Conservation (phyloP, 1,140 invertebrate species). For the Leptoteleia sp. region DNA sequence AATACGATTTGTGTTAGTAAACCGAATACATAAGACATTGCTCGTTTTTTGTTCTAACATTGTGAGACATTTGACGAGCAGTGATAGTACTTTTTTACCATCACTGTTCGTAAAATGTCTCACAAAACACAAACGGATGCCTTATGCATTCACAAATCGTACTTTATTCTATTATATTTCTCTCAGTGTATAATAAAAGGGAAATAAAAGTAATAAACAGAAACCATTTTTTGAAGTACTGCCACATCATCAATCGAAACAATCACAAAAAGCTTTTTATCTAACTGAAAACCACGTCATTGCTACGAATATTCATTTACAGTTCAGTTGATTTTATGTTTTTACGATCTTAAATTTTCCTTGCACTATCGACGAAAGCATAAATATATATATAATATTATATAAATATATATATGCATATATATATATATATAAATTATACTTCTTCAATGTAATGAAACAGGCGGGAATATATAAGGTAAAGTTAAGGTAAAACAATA, state of each 20-base stretch:
- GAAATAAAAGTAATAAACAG: no score
- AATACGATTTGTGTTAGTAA: no score
- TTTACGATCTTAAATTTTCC: slow-evolving; percentile 63
- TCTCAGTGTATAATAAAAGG: no score
- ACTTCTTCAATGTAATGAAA: no score
- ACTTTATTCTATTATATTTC: no score
- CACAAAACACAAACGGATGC: no score
- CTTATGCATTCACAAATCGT: no score
- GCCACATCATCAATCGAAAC: slow-evolving; percentile 36
- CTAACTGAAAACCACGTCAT: slow-evolving; percentile 22
- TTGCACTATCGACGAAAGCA: slow-evolving; percentile 64
- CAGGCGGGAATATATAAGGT: slow-evolving; percentile 58
- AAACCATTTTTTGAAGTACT: slow-evolving; percentile 16
- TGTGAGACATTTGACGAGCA: no score
- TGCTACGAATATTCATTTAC: slow-evolving; percentile 48
- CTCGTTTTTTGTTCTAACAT: no score
- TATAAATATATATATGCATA: slow-evolving; percentile 30
- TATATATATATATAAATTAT: slow-evolving; percentile 22
- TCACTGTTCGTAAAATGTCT: no score
- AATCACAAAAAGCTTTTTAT: slow-evolving; percentile 37
- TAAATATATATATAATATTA: slow-evolving; percentile 47
- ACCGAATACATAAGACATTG: no score
- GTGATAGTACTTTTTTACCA: no score
- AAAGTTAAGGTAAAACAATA: slow-evolving; percentile 65
- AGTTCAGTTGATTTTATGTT: slow-evolving; percentile 57